Evolutionary conservation across 2,113 vertebrate genomes (phyloP), one percentile per base, ranked within the genome.

Genomic region (Pardalotus punctatus): DNA sequence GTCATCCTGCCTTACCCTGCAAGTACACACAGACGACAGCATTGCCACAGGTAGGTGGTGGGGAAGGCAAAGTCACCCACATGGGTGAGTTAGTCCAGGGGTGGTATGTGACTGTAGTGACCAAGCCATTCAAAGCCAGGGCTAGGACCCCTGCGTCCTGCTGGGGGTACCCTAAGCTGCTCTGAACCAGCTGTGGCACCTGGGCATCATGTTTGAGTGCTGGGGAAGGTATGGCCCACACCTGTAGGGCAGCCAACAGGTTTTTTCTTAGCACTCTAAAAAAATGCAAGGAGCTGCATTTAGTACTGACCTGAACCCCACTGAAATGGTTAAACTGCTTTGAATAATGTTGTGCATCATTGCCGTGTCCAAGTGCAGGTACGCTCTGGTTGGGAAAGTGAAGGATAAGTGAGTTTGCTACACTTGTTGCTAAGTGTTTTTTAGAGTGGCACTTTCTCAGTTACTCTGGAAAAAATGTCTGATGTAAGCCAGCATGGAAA

Each of bases 81-180:
- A 0, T 35, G 33, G 43, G 24, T 60, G 28, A 12, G 14, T 72
- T 27, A 45, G n/a, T 48, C 62, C 86, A 38, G 29, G 21, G 61
- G 35, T n/a, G 69, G 36, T 27, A 16, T 0, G 0, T 47, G 18
- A 48, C 48, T 43, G 27, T 17, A 0, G 1, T 4, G 24, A 53
- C 28, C 42, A 25, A 29, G 47, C n/a, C 33, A 78, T 61, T 50
- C 76, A 50, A 66, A 88, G 64, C 7, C 5, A 5, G 25, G 42
- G 16, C 14, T 24, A 4, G 14, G 42, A 50, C 24, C 10, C 48
- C 29, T 11, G 22, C 0, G 0, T 6, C 6, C 12, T 38, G 29
- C 60, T 93, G 42, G 33, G 45, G 16, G 51, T 24, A 8, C 11
- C 16, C 36, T 23, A 15, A 64, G 17, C 27, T 73, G 58, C 54